These are phyloP conservation scores for Mesocentrotus franciscanus DNA, from an alignment of 53 echinoderm and acorn worm species.

Conservation along the genomic window DNA sequence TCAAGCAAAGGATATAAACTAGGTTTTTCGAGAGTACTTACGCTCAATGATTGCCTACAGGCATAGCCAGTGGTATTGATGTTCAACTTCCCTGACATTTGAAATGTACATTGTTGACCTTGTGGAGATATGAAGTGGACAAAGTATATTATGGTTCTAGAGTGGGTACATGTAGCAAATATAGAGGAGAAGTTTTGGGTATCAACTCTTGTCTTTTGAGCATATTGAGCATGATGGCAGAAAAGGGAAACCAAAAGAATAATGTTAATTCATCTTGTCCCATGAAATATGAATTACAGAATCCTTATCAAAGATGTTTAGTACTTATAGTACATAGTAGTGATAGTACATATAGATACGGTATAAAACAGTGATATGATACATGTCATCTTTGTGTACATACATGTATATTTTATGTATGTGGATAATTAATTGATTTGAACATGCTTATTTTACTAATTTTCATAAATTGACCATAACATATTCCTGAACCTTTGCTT, in stretches of 20 bases:
- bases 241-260: neutral
- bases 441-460: too few relatives aligned
- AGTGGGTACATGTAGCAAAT: neutral
- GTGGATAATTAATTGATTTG: too few relatives aligned
- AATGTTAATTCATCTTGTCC: neutral
- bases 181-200: neutral
- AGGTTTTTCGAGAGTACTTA: conserved; percentile 1
- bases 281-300: too few relatives aligned
- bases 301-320: neutral
- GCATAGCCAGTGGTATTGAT: conserved; percentile 20
- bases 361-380: too few relatives aligned
- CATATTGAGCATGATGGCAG: neutral
- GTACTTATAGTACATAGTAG: too few relatives aligned
- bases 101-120: neutral
- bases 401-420: too few relatives aligned
- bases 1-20: conserved; percentile 14
- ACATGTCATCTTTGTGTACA: too few relatives aligned
- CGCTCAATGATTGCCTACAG: neutral
- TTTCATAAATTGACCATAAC: too few relatives aligned
- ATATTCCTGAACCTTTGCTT: too few relatives aligned
- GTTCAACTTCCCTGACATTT: conserved; percentile 28
- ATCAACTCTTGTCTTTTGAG: neutral
- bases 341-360: too few relatives aligned
- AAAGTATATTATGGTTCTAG: neutral
- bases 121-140: neutral